phyloP scores from a whole-genome alignment of 1,140 invertebrate genomes.

The Drosophila setifemur region DNA sequence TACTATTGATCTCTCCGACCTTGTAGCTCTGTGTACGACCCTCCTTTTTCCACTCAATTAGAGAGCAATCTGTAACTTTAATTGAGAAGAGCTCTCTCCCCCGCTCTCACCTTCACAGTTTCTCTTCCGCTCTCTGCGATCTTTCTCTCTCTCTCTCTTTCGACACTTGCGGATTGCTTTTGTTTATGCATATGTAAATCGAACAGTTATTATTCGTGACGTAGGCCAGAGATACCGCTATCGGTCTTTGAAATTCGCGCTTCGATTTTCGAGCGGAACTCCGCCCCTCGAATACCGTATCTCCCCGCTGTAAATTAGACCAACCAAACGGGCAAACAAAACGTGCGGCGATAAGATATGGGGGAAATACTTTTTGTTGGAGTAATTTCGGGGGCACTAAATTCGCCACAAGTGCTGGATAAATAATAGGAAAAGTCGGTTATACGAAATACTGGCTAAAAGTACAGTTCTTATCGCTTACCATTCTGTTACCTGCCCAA shows the following conservation, averaged over 20 bases:
- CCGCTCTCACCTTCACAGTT: not conserved
- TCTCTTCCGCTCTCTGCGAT: not conserved
- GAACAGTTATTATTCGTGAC: conserved; percentile 67
- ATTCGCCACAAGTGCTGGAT: conserved; percentile 10
- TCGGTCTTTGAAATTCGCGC: conserved; percentile 13
- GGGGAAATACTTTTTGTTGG: conserved; percentile 13
- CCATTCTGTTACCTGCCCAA: conserved; percentile 3
- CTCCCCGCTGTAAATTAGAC: no score
- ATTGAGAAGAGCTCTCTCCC: conserved; percentile 1
- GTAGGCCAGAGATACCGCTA: conserved; percentile 34
- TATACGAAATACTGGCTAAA: not conserved
- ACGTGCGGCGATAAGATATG: conserved; percentile 53
- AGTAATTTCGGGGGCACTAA: conserved; percentile 8
- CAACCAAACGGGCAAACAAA: conserved; percentile 45
- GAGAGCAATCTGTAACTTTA: not conserved
- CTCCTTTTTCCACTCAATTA: conserved; percentile 20
- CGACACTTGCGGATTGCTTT: conserved; percentile 19
- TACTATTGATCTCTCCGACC: not conserved
- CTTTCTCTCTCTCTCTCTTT: conserved; percentile 1
- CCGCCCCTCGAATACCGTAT: conserved; percentile 13
- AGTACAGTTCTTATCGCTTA: conserved; percentile 24
- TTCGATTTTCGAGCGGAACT: conserved; percentile 1
- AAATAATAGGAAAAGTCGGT: conserved; percentile 1
- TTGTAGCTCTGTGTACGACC: conserved; percentile 11
- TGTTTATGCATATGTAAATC: conserved; percentile 38